Percentiles rank a stretch among this genome's conserved stretches.
Conservation (phyloP, 23 tunicate species). For the Clavelina lepadiformis region DNA sequence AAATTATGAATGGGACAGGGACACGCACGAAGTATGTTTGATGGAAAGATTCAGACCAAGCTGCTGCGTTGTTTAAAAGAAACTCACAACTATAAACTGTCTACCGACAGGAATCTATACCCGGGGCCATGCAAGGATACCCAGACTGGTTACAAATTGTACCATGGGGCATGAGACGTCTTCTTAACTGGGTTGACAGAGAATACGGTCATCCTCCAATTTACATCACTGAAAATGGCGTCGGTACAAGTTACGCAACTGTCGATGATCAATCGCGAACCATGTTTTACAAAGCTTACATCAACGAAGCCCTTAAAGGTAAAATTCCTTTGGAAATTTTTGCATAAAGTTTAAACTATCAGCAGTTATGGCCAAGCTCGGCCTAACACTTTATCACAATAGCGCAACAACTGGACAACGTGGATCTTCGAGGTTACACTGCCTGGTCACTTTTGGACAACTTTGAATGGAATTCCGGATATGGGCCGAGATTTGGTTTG, state of each 20-base stretch:
- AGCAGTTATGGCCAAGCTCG: not conserved
- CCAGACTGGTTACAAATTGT: conserved; percentile 95
- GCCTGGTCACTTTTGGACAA: conserved; percentile 97
- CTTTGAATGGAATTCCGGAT: conserved; percentile 90
- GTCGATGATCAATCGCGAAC: conserved; percentile 77
- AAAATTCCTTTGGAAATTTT: not conserved
- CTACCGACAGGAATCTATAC: conserved; percentile 39
- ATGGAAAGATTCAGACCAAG: not conserved
- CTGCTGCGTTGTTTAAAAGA: not conserved
- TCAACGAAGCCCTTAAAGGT: conserved; percentile 95
- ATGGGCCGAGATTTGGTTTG: conserved; percentile 87
- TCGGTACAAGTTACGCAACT: conserved; percentile 63
- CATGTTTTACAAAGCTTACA: conserved; percentile 77
- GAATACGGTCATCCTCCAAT: conserved; percentile 72
- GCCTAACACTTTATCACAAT: not conserved
- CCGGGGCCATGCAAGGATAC: conserved; percentile 76
- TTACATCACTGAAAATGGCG: conserved; percentile 98
- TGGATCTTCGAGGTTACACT: conserved; percentile 81
- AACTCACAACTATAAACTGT: not conserved
- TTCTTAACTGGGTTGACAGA: conserved; percentile 81
- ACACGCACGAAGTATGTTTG: conserved; percentile 61
- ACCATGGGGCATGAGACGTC: conserved; percentile 92
- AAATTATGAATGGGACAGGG: conserved; percentile 68
- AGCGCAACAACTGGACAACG: conserved; percentile 72
- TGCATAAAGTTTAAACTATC: not conserved